These are phyloP conservation scores for Caloenas nicobarica DNA, from an alignment of 2,113 vertebrate genomes.

Conservation along the genomic window DNA sequence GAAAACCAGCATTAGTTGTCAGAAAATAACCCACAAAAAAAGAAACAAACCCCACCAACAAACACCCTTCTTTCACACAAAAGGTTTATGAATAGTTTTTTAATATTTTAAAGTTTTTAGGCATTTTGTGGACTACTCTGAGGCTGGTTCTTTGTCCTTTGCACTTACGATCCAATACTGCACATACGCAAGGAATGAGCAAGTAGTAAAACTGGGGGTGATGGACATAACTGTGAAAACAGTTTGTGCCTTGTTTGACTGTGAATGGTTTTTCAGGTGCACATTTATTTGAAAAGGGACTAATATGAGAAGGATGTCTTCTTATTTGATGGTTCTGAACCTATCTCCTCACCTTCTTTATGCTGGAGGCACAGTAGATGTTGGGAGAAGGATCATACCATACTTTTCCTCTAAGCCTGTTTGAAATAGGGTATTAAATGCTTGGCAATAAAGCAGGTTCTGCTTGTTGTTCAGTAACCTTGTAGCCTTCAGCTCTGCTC, in stretches of 20 bases:
- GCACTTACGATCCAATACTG: background rate
- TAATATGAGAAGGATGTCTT: background rate
- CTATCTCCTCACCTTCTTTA: background rate
- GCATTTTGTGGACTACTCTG: background rate
- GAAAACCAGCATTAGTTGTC: background rate
- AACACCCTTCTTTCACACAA: too few species aligned
- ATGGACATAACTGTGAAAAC: background rate
- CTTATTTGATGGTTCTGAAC: slow-evolving; percentile 3
- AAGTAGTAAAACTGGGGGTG: background rate
- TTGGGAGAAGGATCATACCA: background rate
- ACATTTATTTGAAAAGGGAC: slow-evolving; percentile 18
- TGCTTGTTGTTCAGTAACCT: slow-evolving; percentile 56
- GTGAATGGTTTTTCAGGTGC: background rate
- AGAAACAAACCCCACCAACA: background rate
- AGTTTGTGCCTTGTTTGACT: background rate
- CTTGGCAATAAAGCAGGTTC: slow-evolving; percentile 57
- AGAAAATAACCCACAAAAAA: background rate
- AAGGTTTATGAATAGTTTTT: too few species aligned
- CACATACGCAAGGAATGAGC: background rate
- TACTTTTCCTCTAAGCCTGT: slow-evolving; percentile 10
- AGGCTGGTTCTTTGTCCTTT: background rate
- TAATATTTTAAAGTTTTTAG: background rate
- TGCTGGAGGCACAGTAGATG: slow-evolving; percentile 5
- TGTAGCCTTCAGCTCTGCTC: slow-evolving; percentile 58
- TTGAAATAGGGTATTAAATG: slow-evolving; percentile 60